These are phyloP conservation scores for Sterrhoptilus dennistouni DNA, from an alignment of 2,113 vertebrate genomes.

Conservation along the genomic window DNA sequence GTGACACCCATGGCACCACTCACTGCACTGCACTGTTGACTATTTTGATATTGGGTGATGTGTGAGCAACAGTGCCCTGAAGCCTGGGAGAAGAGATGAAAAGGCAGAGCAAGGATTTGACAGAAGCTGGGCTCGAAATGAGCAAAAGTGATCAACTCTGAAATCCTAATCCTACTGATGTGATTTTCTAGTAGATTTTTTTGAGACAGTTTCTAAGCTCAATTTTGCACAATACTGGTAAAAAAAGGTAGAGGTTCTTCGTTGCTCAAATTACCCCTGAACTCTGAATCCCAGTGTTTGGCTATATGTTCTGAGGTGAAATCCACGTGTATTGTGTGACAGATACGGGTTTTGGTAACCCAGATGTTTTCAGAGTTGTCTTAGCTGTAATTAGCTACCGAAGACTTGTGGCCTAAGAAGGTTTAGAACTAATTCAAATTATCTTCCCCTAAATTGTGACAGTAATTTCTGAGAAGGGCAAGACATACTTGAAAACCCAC, in stretches of 20 bases:
- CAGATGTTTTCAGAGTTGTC: neutral
- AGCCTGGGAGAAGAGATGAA: neutral
- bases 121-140: neutral
- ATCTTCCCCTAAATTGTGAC: neutral
- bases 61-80: accelerated
- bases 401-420: neutral
- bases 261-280: neutral
- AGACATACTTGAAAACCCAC: neutral
- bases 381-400: neutral
- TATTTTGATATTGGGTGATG: neutral
- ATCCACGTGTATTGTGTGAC: neutral
- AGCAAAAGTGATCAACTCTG: neutral
- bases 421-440: neutral
- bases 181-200: neutral
- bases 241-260: neutral
- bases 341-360: accelerated
- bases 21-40: neutral
- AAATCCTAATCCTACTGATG: neutral
- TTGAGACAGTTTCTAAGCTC: neutral
- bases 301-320: neutral
- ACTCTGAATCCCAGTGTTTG: neutral
- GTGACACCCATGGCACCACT: neutral
- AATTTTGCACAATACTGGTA: neutral
- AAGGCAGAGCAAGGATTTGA: neutral
- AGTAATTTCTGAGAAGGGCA: neutral